These are phyloP conservation scores for Endotricha flammealis DNA, from an alignment of 2,888 invertebrate genomes.

Conservation along the genomic window DNA sequence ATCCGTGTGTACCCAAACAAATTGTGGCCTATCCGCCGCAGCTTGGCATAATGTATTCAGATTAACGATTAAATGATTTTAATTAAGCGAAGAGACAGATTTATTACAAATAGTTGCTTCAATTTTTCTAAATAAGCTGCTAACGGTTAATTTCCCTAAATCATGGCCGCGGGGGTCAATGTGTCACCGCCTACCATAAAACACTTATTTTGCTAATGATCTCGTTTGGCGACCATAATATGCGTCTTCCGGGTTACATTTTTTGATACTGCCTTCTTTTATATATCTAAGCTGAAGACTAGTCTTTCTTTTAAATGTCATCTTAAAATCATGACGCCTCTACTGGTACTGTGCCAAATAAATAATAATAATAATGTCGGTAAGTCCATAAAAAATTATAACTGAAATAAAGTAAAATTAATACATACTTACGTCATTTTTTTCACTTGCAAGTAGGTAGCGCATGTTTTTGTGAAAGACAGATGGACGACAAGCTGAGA, in stretches of 20 bases:
- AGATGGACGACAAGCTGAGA: conserved; percentile 38
- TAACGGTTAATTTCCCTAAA: conserved; percentile 41
- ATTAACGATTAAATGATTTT: conserved; percentile 67
- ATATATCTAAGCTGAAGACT: no score
- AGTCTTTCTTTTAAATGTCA: no score
- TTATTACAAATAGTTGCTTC: conserved; percentile 39
- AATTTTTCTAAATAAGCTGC: conserved; percentile 31
- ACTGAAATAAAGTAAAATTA: no score
- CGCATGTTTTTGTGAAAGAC: conserved; percentile 28
- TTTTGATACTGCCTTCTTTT: no score
- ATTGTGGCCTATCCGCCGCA: conserved; percentile 56
- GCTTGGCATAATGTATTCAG: conserved; percentile 61
- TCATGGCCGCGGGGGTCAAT: conserved; percentile 23
- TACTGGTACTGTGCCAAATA: no score
- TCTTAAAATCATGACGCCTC: no score
- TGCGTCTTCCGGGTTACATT: not conserved
- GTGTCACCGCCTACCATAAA: conserved; percentile 15
- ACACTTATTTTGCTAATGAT: conserved; percentile 9
- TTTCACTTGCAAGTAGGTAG: conserved; percentile 14
- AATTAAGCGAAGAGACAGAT: conserved; percentile 56
- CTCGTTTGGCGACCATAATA: not conserved
- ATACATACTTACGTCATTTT: no score
- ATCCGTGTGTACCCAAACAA: conserved; percentile 36
- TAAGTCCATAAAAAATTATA: no score
- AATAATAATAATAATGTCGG: no score